Evolutionary conservation across 2,888 invertebrate genomes (phyloP), one percentile per base, ranked within the genome.

Genomic region (Drosophila merina): DNA sequence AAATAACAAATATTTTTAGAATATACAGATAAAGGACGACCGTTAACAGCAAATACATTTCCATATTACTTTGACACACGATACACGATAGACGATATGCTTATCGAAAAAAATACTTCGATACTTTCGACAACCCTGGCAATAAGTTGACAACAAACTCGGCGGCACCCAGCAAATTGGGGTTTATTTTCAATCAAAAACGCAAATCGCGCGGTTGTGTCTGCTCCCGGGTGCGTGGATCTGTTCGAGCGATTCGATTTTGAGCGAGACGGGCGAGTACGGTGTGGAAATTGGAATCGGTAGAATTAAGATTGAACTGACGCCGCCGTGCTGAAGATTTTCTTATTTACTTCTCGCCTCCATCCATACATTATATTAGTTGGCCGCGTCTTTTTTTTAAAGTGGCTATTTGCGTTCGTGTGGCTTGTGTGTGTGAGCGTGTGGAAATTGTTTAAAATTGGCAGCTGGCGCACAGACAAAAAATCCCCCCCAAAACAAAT

Each of bases 281-380:
- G 44, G 56, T 36, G 26, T 56, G 25, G 0, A 14, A 48, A 60
- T 40, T 57, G 38, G 30, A 57, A 60, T 47, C 48, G 48, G 48
- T 26, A 57, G 10, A 49, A 38, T 12, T 31, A 10, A 48, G 40
- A 33, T 30, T 51, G 40, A 57, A 49, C 54, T 49, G 44, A 42
- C 54, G 68, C 10, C 68, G 57, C 62, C 70, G 75, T 74, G 75
- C 72, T 58, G 55, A 74, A 66, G 62, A 74, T 76, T 79, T 66
- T 77, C 74, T 75, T 74, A 75, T 79, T 77, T 79, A 79, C 74
- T 81, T 70, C 54, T 68, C 28, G 6, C 28, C 5, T 28, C 28
- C 5, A 28, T 28, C 28, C 28, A 28, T 28, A 28, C 6, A 50
- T 67, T 38, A 44, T 40, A 55, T 50, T 64, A 50, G 75, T 79